Base-by-base conservation (phyloP, 1,140 invertebrate genomes). In the Eufriesea mexicana region DNA sequence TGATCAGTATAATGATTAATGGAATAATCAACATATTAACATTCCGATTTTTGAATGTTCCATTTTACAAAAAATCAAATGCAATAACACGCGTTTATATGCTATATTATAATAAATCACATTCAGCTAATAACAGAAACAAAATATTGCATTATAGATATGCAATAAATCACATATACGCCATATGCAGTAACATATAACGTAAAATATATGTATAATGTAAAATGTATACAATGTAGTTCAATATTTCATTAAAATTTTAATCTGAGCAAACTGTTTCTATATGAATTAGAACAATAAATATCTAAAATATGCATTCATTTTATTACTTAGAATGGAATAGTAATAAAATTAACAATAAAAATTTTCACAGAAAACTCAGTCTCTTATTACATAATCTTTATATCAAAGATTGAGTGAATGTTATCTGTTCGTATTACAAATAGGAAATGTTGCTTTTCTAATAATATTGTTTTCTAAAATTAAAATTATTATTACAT, bases 281-380 rank as follows among this genome's bases (percentile, higher is more conserved):
- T 8, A n/a, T 70, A 83, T 5, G 23, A 68, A 55, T 77, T 54
- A 54, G 25, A 79, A n/a, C 10, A 23, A 75, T 49, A 71, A 62
- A 62, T 73, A 49, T 84, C 66, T 62, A 51, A 68, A 72, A 79
- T 67, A 72, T 59, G 28, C 14, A n/a, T 57, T 23, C 35, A 18
- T 28, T 51, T 70, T 25, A 42, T 70, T 51, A 35, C 54, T 64
- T 25, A 61, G 8, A 64, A 8, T 73, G 45, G 35, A 57, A 81
- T 77, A 28, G 70, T 2, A 70, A 45, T 64, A 28, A 67, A 74
- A 81, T 62, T 54, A 70, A 54, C 28, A 35, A 49, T n/a, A 12
- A 14, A 18, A 74, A 47, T 82, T 12, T 20, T 57, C 7, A 9
- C 28, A 54, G 28, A 66, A 10, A 23, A 64, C 35, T 74, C 59